Conservation (phyloP, 1,140 invertebrate genomes). For the Episyrphus balteatus region DNA sequence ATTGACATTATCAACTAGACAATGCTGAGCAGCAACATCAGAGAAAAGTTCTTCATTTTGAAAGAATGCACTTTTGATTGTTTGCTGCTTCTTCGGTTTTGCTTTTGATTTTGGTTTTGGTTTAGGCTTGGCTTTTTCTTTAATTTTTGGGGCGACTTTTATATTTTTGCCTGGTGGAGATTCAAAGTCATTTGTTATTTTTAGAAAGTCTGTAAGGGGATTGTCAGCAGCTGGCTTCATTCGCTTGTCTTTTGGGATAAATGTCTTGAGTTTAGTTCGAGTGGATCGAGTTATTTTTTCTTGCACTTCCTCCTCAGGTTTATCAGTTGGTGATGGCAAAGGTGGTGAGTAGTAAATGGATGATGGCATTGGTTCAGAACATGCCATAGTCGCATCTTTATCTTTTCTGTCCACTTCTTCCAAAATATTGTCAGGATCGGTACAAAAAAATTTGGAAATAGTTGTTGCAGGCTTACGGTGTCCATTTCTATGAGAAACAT, state of each 20-base stretch:
- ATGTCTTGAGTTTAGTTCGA: conserved; percentile 6
- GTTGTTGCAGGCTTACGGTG: too few species aligned
- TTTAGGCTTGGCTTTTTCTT: conserved; percentile 1
- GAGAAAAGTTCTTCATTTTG: conserved; percentile 29
- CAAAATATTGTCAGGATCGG: too few species aligned
- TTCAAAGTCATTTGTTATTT: conserved; percentile 12
- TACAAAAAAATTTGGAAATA: too few species aligned
- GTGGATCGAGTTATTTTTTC: too few species aligned
- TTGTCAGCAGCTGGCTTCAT: not conserved
- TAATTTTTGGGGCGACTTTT: conserved; percentile 21
- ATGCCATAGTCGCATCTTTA: too few species aligned
- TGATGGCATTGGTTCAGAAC: too few species aligned
- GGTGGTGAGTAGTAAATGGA: too few species aligned
- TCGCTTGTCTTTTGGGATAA: conserved; percentile 1
- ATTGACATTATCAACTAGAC: conserved; percentile 26
- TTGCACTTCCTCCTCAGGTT: too few species aligned
- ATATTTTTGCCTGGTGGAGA: conserved; percentile 14
- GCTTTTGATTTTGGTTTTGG: conserved; percentile 1
- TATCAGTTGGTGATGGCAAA: too few species aligned
- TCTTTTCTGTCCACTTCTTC: too few species aligned
- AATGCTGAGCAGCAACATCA: conserved; percentile 28
- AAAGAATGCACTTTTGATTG: conserved; percentile 23
- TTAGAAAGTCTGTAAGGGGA: conserved; percentile 2
- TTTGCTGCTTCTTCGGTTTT: conserved; percentile 16
- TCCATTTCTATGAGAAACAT: too few species aligned